Evolutionary conservation across 2,797 vertebrate species (phyloP).

Genomic region (Schizopygopsis pylzovi): DNA sequence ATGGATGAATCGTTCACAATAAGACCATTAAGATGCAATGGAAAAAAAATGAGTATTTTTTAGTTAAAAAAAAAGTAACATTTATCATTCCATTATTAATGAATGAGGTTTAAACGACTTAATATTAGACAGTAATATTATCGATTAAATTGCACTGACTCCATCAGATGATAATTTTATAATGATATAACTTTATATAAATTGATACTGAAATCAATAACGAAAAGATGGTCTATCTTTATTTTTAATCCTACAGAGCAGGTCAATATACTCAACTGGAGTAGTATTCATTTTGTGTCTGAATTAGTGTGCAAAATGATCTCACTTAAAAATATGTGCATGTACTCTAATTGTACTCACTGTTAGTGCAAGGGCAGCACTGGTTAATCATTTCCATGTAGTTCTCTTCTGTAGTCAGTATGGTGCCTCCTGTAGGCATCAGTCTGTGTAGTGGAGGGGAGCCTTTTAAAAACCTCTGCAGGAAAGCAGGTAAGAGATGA

Average conservation of each 20-base stretch:
- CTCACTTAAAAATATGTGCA: not conserved
- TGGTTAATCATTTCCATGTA: conserved; percentile 87
- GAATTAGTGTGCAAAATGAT: not conserved
- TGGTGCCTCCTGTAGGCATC: conserved; percentile 85
- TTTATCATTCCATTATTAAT: not conserved
- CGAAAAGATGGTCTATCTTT: not conserved
- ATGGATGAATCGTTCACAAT: not conserved
- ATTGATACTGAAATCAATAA: not conserved
- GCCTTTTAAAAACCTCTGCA: conserved; percentile 85
- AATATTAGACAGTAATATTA: not conserved
- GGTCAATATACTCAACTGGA: not conserved
- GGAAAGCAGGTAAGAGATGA: not conserved
- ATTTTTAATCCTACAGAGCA: not conserved
- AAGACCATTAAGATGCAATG: not conserved
- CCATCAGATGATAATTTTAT: not conserved
- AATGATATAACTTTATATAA: not conserved
- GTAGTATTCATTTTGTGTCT: not conserved
- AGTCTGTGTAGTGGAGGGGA: conserved; percentile 76
- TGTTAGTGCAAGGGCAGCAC: conserved; percentile 82
- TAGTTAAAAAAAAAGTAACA: not conserved
- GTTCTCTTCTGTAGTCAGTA: conserved; percentile 83
- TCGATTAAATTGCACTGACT: not conserved
- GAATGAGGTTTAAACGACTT: not conserved
- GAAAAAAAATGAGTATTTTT: not conserved
- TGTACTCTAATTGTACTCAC: conserved; percentile 77